These are phyloP conservation scores for Apamea anceps DNA, from an alignment of 2,888 invertebrate species.

Conservation along the genomic window DNA sequence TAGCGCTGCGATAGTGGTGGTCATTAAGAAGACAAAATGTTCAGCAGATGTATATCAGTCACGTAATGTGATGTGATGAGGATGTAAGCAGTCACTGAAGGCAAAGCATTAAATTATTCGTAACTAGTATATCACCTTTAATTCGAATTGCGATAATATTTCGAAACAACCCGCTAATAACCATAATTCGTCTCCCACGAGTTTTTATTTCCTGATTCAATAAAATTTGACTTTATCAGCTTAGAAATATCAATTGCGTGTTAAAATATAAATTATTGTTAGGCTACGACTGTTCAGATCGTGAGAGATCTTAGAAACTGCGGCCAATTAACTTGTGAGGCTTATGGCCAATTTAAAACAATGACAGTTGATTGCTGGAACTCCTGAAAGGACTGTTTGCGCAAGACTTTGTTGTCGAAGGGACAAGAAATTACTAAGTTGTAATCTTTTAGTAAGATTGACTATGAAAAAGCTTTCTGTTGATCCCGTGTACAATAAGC, in stretches of 20 bases:
- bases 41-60: conserved; percentile 15
- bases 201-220: conserved; percentile 80
- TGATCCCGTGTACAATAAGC: background rate
- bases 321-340: conserved; percentile 56
- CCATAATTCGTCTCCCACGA: conserved; percentile 75
- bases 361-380: conserved; percentile 53
- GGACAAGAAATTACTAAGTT: background rate
- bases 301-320: conserved; percentile 63
- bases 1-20: background rate
- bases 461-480: background rate
- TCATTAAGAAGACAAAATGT: background rate
- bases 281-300: conserved; percentile 53
- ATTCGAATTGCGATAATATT: conserved; percentile 68
- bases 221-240: conserved; percentile 72
- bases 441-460: background rate
- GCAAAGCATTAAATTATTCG: conserved; percentile 22
- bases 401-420: conserved; percentile 11
- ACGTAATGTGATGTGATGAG: conserved; percentile 24
- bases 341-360: conserved; percentile 59
- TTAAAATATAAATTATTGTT: conserved; percentile 68
- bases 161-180: conserved; percentile 67
- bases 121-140: conserved; percentile 61
- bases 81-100: conserved; percentile 42
- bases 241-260: conserved; percentile 71
- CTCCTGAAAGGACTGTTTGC: conserved; percentile 35